Conservation (phyloP, 2,113 vertebrate genomes). For the Antechinus flavipes region DNA sequence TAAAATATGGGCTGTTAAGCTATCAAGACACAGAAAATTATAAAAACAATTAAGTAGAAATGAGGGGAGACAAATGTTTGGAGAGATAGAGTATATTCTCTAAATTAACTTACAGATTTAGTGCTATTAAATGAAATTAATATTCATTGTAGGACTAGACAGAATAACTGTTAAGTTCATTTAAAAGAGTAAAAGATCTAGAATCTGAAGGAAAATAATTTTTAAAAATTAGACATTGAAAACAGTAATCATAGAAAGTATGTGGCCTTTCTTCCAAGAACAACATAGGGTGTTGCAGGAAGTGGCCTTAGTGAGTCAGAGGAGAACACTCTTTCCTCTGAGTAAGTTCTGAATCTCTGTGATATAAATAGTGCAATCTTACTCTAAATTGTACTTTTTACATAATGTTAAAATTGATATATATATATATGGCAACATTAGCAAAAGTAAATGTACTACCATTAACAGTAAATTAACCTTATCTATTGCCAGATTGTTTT, state of each 20-base stretch:
- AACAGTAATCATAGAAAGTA: background rate
- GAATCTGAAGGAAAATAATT: background rate
- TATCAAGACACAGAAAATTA: background rate
- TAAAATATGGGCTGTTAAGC: background rate
- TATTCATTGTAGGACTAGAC: background rate
- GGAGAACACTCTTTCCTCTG: slow-evolving; percentile 73
- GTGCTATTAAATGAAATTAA: background rate
- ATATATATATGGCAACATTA: background rate
- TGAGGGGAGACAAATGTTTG: background rate
- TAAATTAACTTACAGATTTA: background rate
- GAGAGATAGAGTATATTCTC: background rate
- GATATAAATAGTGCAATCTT: slow-evolving; percentile 53
- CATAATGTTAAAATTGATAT: slow-evolving; percentile 38
- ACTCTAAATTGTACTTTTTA: slow-evolving; percentile 67
- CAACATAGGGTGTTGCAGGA: slow-evolving; percentile 77
- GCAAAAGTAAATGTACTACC: background rate
- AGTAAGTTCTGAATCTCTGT: slow-evolving; percentile 67
- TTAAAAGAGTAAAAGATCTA: background rate
- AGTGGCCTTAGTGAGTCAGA: slow-evolving; percentile 76
- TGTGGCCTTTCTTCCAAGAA: slow-evolving; percentile 73
- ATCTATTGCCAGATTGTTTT: background rate
- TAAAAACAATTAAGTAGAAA: background rate
- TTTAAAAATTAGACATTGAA: background rate
- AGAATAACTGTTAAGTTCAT: background rate
- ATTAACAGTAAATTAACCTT: background rate